Conservation (phyloP, 2,797 vertebrate species). For the Sebastes minor region DNA sequence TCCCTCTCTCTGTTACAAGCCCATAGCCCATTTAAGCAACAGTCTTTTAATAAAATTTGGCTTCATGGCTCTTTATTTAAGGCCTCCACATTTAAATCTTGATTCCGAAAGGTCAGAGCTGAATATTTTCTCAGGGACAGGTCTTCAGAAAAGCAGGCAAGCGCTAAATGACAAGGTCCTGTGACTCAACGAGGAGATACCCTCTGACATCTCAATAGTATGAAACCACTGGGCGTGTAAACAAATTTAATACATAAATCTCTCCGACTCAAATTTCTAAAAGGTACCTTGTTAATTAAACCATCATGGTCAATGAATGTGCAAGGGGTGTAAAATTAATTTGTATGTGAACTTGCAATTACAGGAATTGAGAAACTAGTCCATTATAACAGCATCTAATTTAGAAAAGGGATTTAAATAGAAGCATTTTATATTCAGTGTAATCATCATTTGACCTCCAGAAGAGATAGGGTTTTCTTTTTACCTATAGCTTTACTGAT, state of each 20-base stretch:
- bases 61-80: conserved; percentile 47
- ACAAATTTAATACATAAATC: conserved; percentile 70
- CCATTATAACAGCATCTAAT: conserved; percentile 30
- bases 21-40: conserved; percentile 27
- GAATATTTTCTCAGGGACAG: conserved; percentile 38
- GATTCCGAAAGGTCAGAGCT: conserved; percentile 61
- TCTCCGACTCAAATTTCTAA: conserved; percentile 44
- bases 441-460: conserved; percentile 50
- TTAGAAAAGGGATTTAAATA: conserved; percentile 41
- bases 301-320: conserved; percentile 66
- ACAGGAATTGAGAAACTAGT: conserved; percentile 40
- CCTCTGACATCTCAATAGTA: conserved; percentile 51
- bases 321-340: conserved; percentile 65
- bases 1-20: conserved; percentile 20
- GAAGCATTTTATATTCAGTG: conserved; percentile 48
- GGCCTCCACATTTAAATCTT: conserved; percentile 44
- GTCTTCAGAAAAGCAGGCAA: conserved; percentile 25
- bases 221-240: conserved; percentile 63
- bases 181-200: conserved; percentile 47
- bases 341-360: conserved; percentile 62
- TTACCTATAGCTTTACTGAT: conserved; percentile 31
- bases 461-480: conserved; percentile 3
- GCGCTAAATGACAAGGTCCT: conserved; percentile 51
- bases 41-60: conserved; percentile 30
- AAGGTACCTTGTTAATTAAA: conserved; percentile 69